phyloP scores from a whole-genome alignment of 2,113 vertebrate genomes.

The Dicaeum eximium region DNA sequence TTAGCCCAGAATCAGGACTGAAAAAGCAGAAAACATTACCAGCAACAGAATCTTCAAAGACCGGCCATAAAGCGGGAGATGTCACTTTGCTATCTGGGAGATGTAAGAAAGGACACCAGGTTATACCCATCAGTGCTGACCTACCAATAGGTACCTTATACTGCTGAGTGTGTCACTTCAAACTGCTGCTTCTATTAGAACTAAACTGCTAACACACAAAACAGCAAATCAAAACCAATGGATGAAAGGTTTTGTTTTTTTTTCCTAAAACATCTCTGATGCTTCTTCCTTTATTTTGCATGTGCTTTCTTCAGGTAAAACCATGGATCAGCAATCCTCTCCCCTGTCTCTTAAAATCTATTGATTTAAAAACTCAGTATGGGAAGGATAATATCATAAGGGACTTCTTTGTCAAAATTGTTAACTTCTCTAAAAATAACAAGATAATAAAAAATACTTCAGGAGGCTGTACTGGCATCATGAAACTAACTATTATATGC shows the following conservation, averaged over 20 bases:
- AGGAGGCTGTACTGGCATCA: not conserved
- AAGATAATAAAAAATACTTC: constrained; percentile 32
- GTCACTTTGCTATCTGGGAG: not conserved
- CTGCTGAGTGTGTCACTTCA: not conserved
- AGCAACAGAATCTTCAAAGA: not conserved
- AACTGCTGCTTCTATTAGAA: not conserved
- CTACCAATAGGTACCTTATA: not conserved
- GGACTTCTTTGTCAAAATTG: not conserved
- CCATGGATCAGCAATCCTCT: not conserved
- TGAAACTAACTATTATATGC: constrained; percentile 50
- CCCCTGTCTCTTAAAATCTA: not conserved
- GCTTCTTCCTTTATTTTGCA: not conserved
- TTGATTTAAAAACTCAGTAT: not conserved
- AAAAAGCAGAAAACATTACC: not conserved
- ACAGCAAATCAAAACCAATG: not conserved
- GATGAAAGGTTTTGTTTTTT: not conserved
- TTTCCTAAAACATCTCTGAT: not conserved
- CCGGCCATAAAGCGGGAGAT: not conserved
- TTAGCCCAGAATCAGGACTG: not conserved
- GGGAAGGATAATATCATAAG: constrained; percentile 19
- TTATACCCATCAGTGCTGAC: not conserved
- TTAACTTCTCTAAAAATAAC: not conserved
- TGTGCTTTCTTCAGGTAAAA: not conserved
- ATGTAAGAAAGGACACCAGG: not conserved
- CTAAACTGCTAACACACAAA: not conserved